phyloP scores from a whole-genome alignment of 2,113 vertebrate species.

The Ciconia boyciana region DNA sequence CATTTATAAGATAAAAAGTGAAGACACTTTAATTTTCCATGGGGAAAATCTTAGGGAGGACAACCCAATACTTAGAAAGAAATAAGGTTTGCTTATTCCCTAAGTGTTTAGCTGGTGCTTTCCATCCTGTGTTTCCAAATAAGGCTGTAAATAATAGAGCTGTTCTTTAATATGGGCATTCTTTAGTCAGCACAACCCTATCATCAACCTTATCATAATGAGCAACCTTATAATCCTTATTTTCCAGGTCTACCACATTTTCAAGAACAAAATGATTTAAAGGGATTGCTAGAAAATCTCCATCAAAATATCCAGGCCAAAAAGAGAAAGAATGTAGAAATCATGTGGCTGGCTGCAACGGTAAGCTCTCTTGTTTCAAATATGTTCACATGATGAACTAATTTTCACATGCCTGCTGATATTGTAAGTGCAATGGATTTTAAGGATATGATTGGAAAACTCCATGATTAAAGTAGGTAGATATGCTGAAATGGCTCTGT shows the following conservation, averaged over 20 bases:
- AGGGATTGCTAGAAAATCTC: constrained; percentile 92
- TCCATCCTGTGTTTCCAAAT: background rate
- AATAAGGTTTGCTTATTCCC: background rate
- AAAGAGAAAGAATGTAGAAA: constrained; percentile 98
- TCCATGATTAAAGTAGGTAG: background rate
- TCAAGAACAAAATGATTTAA: constrained; percentile 91
- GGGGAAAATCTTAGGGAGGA: background rate
- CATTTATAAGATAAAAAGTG: background rate
- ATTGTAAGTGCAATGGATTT: background rate
- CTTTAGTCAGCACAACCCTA: background rate
- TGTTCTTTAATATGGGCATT: background rate
- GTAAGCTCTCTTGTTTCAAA: constrained; percentile 69
- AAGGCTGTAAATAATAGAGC: background rate
- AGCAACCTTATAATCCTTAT: background rate
- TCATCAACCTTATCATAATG: background rate
- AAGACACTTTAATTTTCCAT: background rate
- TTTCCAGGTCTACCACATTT: constrained; percentile 87
- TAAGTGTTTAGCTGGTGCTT: background rate
- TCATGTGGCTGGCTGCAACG: constrained; percentile 92
- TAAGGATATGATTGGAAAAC: background rate
- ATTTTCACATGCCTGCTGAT: background rate
- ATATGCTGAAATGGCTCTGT: background rate
- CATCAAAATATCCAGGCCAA: constrained; percentile 94
- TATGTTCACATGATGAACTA: background rate
- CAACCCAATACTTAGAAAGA: background rate